Evolutionary conservation across 2,797 vertebrate genomes (phyloP).

Genomic region (Gallirallus australis): DNA sequence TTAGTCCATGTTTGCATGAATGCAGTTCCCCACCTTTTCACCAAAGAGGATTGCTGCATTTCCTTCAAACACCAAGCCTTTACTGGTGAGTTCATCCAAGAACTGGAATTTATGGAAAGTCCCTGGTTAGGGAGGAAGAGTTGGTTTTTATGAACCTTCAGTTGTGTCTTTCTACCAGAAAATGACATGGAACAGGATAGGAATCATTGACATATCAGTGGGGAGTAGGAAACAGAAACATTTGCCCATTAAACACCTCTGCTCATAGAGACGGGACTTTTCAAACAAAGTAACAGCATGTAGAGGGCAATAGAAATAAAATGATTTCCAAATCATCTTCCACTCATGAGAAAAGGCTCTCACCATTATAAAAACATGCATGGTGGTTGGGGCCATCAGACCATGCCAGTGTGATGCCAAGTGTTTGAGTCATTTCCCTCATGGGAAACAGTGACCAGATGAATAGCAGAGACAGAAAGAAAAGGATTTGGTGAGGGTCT

Average conservation of each 20-base stretch:
- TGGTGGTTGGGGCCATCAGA: background rate
- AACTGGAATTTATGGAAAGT: background rate
- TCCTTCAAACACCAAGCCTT: background rate
- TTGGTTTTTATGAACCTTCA: background rate
- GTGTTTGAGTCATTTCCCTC: background rate
- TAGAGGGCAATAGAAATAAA: background rate
- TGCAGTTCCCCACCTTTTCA: background rate
- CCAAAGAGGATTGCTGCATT: background rate
- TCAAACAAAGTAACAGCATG: accelerated
- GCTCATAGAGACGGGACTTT: background rate
- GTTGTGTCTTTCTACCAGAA: background rate
- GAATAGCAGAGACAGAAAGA: background rate
- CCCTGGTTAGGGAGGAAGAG: background rate
- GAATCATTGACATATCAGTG: background rate
- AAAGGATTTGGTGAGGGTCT: background rate
- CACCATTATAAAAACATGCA: background rate
- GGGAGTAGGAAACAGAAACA: background rate
- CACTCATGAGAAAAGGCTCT: background rate
- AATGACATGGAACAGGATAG: background rate
- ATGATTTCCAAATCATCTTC: background rate
- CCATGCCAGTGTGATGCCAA: background rate
- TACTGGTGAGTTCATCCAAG: background rate
- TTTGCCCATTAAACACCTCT: background rate
- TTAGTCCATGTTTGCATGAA: background rate
- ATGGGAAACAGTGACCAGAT: background rate